Conservation (phyloP, 1,140 invertebrate species). For the Drosophila prosaltans region DNA sequence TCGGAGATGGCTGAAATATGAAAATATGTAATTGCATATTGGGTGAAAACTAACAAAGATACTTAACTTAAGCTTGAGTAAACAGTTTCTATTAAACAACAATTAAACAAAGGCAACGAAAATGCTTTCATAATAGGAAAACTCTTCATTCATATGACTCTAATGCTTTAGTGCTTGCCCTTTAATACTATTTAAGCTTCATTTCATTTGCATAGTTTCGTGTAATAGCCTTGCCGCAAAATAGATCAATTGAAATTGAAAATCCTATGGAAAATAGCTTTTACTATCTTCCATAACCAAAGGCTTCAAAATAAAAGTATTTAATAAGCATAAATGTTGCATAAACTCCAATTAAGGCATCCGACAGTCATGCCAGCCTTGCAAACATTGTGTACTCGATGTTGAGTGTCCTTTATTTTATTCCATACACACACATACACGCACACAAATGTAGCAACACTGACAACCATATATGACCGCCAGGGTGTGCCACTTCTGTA, state of each 20-base stretch:
- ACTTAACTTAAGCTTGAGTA: too few species aligned
- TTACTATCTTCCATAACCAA: neutral
- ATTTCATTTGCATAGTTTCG: neutral
- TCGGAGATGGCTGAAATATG: too few species aligned
- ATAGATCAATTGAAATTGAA: constrained; percentile 11
- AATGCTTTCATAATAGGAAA: too few species aligned
- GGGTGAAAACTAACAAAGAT: too few species aligned
- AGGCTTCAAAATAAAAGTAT: constrained; percentile 36
- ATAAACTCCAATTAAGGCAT: constrained; percentile 59
- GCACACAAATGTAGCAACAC: constrained; percentile 4
- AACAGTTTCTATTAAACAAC: too few species aligned
- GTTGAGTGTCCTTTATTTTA: constrained; percentile 17
- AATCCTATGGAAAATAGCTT: neutral
- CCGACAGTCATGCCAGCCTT: constrained; percentile 2
- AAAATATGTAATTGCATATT: too few species aligned
- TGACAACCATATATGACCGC: constrained; percentile 10
- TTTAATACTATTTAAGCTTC: too few species aligned
- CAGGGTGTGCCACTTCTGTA: constrained; percentile 24
- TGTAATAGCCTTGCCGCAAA: neutral
- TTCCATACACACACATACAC: constrained; percentile 15
- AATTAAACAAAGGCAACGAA: too few species aligned
- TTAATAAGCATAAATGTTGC: constrained; percentile 65
- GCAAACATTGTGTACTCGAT: constrained; percentile 42
- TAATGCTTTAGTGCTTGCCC: too few species aligned
- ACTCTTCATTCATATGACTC: too few species aligned